A percentile compares a stretch with the other conserved stretches of the same genome.
Evolutionary conservation across 2,113 vertebrate genomes (phyloP).

Genomic region (Sinosuthora webbiana): DNA sequence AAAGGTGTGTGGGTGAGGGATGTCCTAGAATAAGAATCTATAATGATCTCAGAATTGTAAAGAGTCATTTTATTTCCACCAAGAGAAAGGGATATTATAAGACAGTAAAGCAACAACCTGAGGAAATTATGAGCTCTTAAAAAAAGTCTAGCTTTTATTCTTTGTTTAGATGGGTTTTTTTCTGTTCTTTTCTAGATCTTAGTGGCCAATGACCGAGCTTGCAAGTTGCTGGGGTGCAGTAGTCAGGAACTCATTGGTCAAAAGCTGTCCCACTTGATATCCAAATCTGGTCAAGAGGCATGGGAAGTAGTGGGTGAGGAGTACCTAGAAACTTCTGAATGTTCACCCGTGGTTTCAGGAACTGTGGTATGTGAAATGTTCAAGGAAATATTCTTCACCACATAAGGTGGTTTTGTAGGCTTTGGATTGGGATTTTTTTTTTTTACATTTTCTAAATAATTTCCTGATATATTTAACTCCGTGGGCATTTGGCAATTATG

Average conservation of each 20-base stretch:
- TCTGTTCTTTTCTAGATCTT: conserved; percentile 78
- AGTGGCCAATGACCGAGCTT: conserved; percentile 86
- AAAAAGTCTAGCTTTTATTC: neutral
- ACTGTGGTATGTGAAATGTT: conserved; percentile 81
- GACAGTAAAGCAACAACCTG: neutral
- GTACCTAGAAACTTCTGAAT: conserved; percentile 68
- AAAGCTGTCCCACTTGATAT: conserved; percentile 79
- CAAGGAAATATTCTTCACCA: neutral
- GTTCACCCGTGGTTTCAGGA: conserved; percentile 69
- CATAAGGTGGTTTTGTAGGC: neutral
- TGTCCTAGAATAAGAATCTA: neutral
- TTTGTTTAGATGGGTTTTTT: neutral
- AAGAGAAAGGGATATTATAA: neutral
- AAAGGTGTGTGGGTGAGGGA: fast-evolving
- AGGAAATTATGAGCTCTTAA: neutral
- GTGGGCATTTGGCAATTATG: neutral
- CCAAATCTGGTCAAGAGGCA: conserved; percentile 74
- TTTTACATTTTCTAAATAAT: neutral
- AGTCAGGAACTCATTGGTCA: conserved; percentile 80
- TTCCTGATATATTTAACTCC: neutral
- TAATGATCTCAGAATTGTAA: neutral
- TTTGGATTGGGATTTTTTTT: neutral
- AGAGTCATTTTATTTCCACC: neutral
- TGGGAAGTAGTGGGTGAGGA: conserved; percentile 80
- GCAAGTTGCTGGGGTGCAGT: conserved; percentile 82